Conservation (phyloP, 2,113 vertebrate genomes). For the Chlamydotis undulata region DNA sequence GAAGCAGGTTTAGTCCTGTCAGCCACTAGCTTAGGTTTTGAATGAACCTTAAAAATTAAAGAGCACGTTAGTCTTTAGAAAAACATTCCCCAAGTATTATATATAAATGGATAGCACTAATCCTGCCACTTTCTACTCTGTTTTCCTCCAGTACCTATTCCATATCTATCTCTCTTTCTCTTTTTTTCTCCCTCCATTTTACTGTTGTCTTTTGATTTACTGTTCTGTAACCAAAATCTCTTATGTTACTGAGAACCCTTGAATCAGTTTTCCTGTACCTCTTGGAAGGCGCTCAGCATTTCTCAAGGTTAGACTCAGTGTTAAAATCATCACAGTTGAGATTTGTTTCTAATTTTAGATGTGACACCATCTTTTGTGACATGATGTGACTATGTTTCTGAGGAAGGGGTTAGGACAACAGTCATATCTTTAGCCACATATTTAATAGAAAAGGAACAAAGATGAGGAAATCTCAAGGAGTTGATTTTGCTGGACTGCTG, state of each 20-base stretch:
- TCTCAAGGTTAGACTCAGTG: conserved; percentile 32
- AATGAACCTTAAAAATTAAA: not conserved
- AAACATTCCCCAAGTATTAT: not conserved
- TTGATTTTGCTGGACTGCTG: not conserved
- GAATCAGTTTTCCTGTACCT: not conserved
- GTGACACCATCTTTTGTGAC: conserved; percentile 41
- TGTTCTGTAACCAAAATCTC: not conserved
- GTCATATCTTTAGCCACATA: not conserved
- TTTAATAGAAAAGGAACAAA: not conserved
- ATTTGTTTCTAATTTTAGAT: conserved; percentile 47
- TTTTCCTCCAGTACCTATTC: not conserved
- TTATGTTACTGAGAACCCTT: not conserved
- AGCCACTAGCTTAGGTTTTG: not conserved
- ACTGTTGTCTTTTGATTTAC: not conserved
- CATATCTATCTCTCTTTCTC: not conserved
- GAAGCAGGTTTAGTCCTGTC: not conserved
- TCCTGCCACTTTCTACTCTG: not conserved
- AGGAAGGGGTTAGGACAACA: not conserved
- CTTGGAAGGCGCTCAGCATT: not conserved
- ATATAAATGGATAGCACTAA: not conserved
- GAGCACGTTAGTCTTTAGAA: not conserved
- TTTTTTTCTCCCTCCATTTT: not conserved
- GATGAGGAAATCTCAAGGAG: not conserved
- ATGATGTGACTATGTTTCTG: conserved; percentile 21
- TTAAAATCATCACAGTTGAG: conserved; percentile 48